Base-by-base conservation (phyloP, 2,888 invertebrate genomes). In the Synergus umbraculus region DNA sequence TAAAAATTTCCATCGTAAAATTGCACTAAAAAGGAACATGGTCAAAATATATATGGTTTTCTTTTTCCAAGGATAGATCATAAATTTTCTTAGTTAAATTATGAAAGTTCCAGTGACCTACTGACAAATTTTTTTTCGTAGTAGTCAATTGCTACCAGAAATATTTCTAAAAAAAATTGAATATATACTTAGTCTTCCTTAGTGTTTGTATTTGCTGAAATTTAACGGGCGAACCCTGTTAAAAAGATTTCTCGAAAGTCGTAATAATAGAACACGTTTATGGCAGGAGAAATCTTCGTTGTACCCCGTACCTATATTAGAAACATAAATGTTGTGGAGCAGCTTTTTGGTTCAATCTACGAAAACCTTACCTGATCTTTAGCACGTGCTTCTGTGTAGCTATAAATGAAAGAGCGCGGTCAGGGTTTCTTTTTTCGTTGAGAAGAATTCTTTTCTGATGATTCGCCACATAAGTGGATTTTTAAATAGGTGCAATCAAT, bases 51-150 rank as follows among this genome's bases (percentile, higher is more conserved):
- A 54, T 73, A 73, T 54, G 54, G 37, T 73, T 49, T 37, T 54
- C 10, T 13, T 41, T 58, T 54, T 73, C 73, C 15, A 54, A 54
- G 54, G 73, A 63, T 43, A n/a, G 37, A 3, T 10, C 73, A 73
- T 73, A 73, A 73, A 73, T 73, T 54, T 73, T 49, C 15, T 49
- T n/a, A 49, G 15, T 37, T 37, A n/a, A 49, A 73, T 54, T 29
- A 73, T 60, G 49, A 77, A 69, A 76, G 60, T 41, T 46, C 78
- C 22, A 69, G 22, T 83, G 82, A 82, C 81, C 83, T 78, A 81
- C 78, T 80, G 63, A 76, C 82, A 78, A 60, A 78, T 79, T 65
- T 80, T 81, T 79, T 82, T 79, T 81, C 63, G 22, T 46, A 78
- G 37, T 66, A 64, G 67, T 77, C 69, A 76, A 69, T 66, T 9